Percentiles rank a stretch among this genome's conserved stretches.
phyloP scores from a whole-genome alignment of 2,113 vertebrate species.

The Pseudolaguvia tuberculata region DNA sequence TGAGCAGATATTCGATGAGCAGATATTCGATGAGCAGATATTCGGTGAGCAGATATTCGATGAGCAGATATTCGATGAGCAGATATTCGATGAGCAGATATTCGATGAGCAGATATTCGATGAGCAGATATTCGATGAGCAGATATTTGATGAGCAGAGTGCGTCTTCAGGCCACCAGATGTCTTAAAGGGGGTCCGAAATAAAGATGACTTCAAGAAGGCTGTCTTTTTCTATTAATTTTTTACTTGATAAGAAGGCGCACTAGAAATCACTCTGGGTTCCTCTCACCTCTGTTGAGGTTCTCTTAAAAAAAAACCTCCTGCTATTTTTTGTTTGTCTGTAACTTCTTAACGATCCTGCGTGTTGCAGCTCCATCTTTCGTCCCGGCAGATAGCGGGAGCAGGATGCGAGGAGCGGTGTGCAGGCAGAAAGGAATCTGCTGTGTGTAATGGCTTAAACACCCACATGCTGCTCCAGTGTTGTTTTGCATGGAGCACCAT shows the following conservation, averaged over 20 bases:
- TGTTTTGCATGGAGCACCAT: constrained; percentile 3
- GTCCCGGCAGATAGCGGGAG: constrained; percentile 1
- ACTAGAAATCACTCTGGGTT: neutral
- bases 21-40: too few species aligned
- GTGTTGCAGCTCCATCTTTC: neutral
- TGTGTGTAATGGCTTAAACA: constrained; percentile 18
- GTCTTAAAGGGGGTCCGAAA: neutral
- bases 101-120: too few species aligned
- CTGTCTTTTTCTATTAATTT: constrained; percentile 2
- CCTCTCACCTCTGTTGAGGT: neutral
- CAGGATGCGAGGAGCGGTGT: neutral
- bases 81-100: too few species aligned
- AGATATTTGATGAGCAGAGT: too few species aligned
- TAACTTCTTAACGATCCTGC: constrained; percentile 3
- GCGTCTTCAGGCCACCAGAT: neutral
- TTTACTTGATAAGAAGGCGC: neutral
- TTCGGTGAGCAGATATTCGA: too few species aligned
- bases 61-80: too few species aligned
- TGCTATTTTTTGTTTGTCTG: neutral
- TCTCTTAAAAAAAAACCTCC: neutral
- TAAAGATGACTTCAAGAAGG: neutral
- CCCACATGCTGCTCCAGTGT: constrained; percentile 23
- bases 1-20: too few species aligned
- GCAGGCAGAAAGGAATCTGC: constrained; percentile 11
- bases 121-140: too few species aligned